Evolutionary conservation across 2,888 invertebrate genomes (phyloP), one percentile per base, ranked within the genome.

Genomic region (Ceratothoa steindachneri): DNA sequence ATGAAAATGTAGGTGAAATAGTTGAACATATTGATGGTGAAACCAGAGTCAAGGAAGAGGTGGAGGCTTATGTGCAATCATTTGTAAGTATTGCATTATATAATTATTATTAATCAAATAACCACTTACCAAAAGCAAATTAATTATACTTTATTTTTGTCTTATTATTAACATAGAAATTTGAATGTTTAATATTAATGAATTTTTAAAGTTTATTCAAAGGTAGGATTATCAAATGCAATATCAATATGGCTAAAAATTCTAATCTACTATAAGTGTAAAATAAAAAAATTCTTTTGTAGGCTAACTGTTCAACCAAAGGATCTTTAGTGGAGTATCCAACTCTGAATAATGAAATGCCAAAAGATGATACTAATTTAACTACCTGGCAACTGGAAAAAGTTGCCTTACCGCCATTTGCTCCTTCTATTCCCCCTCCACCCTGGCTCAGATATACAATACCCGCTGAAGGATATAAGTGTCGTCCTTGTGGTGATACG

Each of bases 361-460:
- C 79, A 24, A 30, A 74, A 12, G 72, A 72, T 5, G 66, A 70
- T 2, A 30, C 69, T n/a, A 70, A 74, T 51, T 60, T 79, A 2
- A 76, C 79, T 1, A 72, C 71, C 22, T 79, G 79, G 79, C 79
- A 79, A 68, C 72, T 79, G 51, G 76, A 79, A 28, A 67, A 51
- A 0, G 76, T 74, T 15, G 55, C 64, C n/a, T 65, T 79, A 9
- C 79, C 79, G 15, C 71, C 79, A 19, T 76, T 72, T 27, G 72
- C 68, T 15, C 76, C 79, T n/a, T 71, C 41, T 28, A 70, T 75
- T 7, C 68, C 73, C 2, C 73, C 79, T 15, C 79, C 79, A 3
- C 51, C 75, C 30, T 79, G 79, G 79, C 60, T 79, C 12, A 70
- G 79, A 9, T 70, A 74, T 28, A 79, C 79, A 65, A 79, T 79